Conservation (phyloP, 2,113 vertebrate genomes). For the Oncorhynchus keta region DNA sequence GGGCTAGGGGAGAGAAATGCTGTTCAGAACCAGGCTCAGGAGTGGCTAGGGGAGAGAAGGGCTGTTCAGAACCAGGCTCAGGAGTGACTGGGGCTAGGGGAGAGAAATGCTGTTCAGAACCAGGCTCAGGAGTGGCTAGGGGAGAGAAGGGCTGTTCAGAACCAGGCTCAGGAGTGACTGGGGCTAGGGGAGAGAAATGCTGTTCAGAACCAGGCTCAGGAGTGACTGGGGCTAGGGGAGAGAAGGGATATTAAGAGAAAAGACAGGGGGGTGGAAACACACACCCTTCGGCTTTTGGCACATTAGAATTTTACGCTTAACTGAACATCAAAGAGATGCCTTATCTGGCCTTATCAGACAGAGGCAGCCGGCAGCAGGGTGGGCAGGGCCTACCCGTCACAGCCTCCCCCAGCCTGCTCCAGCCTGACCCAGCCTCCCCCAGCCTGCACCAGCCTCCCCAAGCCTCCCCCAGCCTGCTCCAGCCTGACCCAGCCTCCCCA, state of each 20-base stretch:
- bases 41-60: neutral
- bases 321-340: constrained; percentile 62
- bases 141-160: constrained; percentile 3
- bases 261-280: constrained; percentile 21
- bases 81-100: neutral
- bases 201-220: too few relatives aligned
- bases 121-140: neutral
- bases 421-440: too few relatives aligned
- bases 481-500: too few relatives aligned
- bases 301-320: constrained; percentile 66
- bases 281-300: constrained; percentile 39
- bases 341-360: constrained; percentile 54
- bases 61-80: neutral
- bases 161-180: too few relatives aligned
- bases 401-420: neutral
- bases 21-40: too few relatives aligned
- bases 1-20: neutral
- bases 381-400: constrained; percentile 15
- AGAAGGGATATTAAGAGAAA: constrained; percentile 14
- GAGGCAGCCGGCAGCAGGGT: constrained; percentile 24
- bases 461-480: constrained; percentile 14
- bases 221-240: neutral
- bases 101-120: too few relatives aligned
- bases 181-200: neutral
- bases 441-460: neutral